A percentile compares a stretch with the other conserved stretches of the same genome.
Conservation (phyloP, 2,113 vertebrate species). For the Taurulus bubalis region DNA sequence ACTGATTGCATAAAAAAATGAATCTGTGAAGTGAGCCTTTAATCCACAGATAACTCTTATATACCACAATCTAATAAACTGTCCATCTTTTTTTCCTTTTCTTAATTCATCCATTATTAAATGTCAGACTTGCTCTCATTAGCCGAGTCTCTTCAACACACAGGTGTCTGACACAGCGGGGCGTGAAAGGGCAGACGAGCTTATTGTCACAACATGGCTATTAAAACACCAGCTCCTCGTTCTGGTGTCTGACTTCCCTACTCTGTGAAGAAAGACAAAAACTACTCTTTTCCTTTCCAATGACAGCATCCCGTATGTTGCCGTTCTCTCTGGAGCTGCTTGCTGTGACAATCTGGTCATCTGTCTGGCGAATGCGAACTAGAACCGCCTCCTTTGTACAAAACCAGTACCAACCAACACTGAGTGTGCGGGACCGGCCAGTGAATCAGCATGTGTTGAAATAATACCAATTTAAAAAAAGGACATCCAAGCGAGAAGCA, state of each 20-base stretch:
- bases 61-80: not conserved
- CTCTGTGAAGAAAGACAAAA: not conserved
- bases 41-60: not conserved
- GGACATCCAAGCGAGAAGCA: not conserved
- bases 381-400: not conserved
- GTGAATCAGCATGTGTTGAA: not conserved
- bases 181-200: conserved; percentile 22
- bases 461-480: not conserved
- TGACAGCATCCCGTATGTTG: not conserved
- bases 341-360: not conserved
- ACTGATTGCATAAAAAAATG: not conserved
- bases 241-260: not conserved
- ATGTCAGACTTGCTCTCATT: conserved; percentile 43
- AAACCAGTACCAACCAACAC: not conserved
- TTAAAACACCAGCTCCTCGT: conserved; percentile 15
- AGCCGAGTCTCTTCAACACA: conserved; percentile 10
- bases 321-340: not conserved
- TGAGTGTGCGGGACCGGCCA: not conserved
- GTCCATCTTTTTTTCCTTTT: not conserved
- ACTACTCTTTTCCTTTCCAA: not conserved
- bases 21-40: not conserved
- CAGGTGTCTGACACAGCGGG: conserved; percentile 21
- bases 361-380: not conserved
- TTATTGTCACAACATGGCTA: conserved; percentile 30
- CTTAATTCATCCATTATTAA: conserved; percentile 44